Evolutionary conservation across 2,888 invertebrate genomes (phyloP).

Genomic region (Autographa gamma): DNA sequence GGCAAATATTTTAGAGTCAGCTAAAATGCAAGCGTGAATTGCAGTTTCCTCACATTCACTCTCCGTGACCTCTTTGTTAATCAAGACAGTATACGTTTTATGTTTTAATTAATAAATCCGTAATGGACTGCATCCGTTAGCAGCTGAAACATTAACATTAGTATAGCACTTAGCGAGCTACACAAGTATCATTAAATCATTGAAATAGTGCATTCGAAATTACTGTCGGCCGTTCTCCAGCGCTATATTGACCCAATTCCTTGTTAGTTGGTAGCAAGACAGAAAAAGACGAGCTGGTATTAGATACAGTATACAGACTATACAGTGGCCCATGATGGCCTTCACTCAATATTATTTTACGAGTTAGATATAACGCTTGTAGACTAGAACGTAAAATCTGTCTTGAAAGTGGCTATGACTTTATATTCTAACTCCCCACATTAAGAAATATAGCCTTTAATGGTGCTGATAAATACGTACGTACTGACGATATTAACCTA

Average conservation of each 20-base stretch:
- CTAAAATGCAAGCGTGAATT: not conserved
- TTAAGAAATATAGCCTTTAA: not conserved
- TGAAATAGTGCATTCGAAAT: conserved; percentile 34
- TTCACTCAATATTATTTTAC: not conserved
- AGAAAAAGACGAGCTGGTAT: not conserved
- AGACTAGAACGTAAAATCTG: conserved; percentile 5
- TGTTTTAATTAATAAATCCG: conserved; percentile 23
- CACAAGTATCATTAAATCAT: conserved; percentile 25
- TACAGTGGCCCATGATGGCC: not conserved
- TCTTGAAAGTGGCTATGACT: conserved; percentile 8
- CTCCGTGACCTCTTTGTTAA: not conserved
- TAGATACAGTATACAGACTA: not conserved
- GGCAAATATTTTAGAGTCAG: not conserved
- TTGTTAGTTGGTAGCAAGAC: not conserved
- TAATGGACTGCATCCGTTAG: conserved; percentile 16
- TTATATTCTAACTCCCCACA: not conserved
- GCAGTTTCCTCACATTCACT: not conserved
- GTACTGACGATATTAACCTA: not conserved
- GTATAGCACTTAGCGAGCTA: conserved; percentile 24
- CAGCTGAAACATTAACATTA: not conserved
- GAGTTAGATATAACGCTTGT: not conserved
- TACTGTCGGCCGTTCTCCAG: conserved; percentile 30
- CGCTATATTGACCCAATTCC: conserved; percentile 28
- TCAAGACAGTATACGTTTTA: not conserved
- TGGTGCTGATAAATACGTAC: not conserved